A percentile compares a stretch with the other conserved stretches of the same genome.
phyloP scores from a whole-genome alignment of 2,113 vertebrate species.

The Phalacrocorax aristotelis region DNA sequence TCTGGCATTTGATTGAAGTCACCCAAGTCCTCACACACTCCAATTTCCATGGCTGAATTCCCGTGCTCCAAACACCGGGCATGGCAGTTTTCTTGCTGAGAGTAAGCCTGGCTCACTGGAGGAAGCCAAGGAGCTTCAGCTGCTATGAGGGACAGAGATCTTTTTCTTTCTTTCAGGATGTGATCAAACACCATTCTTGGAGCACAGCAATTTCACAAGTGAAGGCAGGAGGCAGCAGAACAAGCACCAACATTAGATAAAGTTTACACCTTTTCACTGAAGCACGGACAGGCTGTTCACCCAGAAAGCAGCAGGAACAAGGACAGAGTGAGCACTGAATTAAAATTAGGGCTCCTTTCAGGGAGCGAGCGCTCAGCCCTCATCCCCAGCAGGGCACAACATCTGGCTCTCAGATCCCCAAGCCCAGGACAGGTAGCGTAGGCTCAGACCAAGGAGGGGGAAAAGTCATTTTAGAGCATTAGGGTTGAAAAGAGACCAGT shows the following conservation, averaged over 20 bases:
- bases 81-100: neutral
- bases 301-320: neutral
- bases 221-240: constrained; percentile 3
- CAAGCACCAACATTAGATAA: neutral
- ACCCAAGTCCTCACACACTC: neutral
- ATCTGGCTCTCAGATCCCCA: neutral
- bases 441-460: neutral
- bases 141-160: neutral
- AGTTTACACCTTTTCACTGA: neutral
- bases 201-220: neutral
- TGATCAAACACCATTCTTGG: neutral
- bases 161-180: neutral
- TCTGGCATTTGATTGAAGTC: neutral
- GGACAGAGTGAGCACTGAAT: neutral
- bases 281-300: neutral
- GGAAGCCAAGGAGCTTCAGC: neutral
- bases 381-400: neutral
- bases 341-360: neutral
- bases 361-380: neutral
- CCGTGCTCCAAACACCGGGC: neutral
- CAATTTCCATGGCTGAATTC: neutral
- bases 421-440: neutral
- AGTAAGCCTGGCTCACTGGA: neutral
- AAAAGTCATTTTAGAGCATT: neutral
- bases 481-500: neutral